These are phyloP conservation scores for Trematomus bernacchii DNA, from an alignment of 2,797 vertebrate species.

Conservation along the genomic window DNA sequence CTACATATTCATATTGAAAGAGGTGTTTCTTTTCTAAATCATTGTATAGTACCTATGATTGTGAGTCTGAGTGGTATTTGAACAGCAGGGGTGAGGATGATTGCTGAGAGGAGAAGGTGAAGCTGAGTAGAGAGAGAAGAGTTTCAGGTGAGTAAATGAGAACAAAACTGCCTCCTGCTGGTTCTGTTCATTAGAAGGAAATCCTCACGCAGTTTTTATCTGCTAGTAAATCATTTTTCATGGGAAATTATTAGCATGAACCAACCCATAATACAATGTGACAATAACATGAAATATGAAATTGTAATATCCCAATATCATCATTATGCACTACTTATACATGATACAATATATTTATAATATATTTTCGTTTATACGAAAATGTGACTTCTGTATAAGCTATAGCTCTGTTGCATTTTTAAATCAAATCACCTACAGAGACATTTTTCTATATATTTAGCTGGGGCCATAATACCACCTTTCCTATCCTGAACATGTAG, in stretches of 20 bases:
- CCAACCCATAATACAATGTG: neutral
- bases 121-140: neutral
- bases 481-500: neutral
- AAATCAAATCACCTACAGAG: constrained; percentile 9
- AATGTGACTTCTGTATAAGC: neutral
- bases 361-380: neutral
- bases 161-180: constrained; percentile 13
- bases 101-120: neutral
- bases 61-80: constrained; percentile 20
- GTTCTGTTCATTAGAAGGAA: neutral
- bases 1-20: constrained; percentile 8
- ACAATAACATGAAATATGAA: neutral
- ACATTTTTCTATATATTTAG: constrained; percentile 1
- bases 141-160: neutral
- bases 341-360: neutral
- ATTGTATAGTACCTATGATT: neutral
- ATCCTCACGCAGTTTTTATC: neutral
- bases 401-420: constrained; percentile 11
- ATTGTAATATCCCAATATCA: neutral
- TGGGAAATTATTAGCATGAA: neutral
- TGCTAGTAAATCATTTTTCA: neutral
- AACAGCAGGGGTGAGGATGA: neutral
- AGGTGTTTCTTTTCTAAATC: neutral
- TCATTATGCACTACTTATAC: neutral
- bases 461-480: neutral